Percentiles rank a stretch among this genome's conserved stretches.
Evolutionary conservation across 2,797 vertebrate genomes (phyloP).

Genomic region (Antennarius maculatus): DNA sequence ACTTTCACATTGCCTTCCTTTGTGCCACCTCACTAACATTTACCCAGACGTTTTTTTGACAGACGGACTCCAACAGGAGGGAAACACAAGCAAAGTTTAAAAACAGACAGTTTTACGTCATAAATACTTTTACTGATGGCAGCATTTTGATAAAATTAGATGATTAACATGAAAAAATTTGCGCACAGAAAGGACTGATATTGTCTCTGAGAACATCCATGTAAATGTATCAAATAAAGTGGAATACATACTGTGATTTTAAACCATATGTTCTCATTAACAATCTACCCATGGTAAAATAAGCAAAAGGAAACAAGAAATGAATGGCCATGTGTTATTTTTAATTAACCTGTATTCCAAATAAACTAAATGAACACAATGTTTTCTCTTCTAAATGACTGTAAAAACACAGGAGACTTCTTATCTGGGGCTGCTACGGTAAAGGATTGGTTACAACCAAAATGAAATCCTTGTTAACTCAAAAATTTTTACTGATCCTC

Average conservation of each 20-base stretch:
- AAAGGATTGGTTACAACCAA: no score
- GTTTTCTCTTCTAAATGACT: no score
- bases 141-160: neutral
- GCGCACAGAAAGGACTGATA: neutral
- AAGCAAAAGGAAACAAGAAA: neutral
- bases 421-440: no score
- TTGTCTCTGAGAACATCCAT: neutral
- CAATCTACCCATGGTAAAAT: no score
- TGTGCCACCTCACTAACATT: conserved; percentile 54
- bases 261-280: no score
- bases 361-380: neutral
- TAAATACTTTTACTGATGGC: neutral
- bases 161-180: no score
- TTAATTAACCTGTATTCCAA: neutral
- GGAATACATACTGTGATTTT: neutral
- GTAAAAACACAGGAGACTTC: no score
- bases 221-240: no score
- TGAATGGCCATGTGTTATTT: neutral
- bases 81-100: conserved; percentile 22
- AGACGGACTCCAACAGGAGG: no score
- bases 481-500: no score
- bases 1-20: conserved; percentile 9
- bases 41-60: conserved; percentile 33
- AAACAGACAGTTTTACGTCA: conserved; percentile 4
- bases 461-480: no score